A percentile compares a stretch with the other conserved stretches of the same genome.
phyloP scores from a whole-genome alignment of 2,797 vertebrate species.

The Helarctos malayanus region DNA sequence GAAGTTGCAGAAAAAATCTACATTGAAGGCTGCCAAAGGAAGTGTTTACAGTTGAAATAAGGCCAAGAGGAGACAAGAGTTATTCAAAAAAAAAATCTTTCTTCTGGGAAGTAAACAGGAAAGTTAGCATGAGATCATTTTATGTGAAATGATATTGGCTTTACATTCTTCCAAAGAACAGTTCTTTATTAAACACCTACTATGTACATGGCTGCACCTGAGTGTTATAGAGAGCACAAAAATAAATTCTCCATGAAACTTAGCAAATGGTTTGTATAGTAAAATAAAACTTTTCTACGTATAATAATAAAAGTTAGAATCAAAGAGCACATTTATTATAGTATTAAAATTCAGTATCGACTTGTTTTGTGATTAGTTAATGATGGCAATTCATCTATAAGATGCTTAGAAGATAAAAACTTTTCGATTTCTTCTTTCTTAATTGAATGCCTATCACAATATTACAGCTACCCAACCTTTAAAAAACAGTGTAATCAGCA shows the following conservation, averaged over 20 bases:
- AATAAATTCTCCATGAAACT: slow-evolving; percentile 28
- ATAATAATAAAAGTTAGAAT: background rate
- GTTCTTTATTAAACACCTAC: background rate
- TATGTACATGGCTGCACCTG: background rate
- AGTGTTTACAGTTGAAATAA: slow-evolving; percentile 9
- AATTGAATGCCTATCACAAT: slow-evolving; percentile 25
- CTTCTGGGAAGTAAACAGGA: slow-evolving; percentile 35
- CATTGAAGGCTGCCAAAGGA: background rate
- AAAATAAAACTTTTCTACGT: background rate
- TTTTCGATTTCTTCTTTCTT: background rate
- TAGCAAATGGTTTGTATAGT: background rate
- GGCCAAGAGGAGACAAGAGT: background rate
- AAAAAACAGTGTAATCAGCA: background rate
- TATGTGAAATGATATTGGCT: background rate
- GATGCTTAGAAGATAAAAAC: slow-evolving; percentile 8
- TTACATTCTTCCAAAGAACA: slow-evolving; percentile 2
- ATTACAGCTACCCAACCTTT: background rate
- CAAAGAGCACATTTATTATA: background rate
- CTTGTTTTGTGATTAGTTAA: background rate
- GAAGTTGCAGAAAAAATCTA: background rate
- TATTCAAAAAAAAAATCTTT: background rate
- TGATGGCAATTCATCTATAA: background rate
- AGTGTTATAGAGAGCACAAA: background rate
- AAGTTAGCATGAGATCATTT: slow-evolving; percentile 26
- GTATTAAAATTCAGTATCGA: background rate